Evolutionary conservation across 2,797 vertebrate species (phyloP).

Genomic region (Ceryle rudis): DNA sequence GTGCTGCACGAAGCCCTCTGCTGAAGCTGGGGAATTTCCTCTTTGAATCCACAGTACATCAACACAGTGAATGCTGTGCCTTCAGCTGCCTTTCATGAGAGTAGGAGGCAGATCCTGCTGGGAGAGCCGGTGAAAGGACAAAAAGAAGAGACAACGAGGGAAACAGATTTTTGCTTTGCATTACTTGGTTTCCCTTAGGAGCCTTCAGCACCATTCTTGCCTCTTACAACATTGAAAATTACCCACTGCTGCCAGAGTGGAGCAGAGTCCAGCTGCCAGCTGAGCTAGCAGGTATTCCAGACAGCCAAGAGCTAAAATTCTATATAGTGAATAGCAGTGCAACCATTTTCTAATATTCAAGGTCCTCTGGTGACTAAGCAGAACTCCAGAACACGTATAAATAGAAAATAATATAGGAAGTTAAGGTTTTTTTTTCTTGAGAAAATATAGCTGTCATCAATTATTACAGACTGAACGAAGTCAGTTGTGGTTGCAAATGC

Average conservation of each 20-base stretch:
- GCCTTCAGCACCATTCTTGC: background rate
- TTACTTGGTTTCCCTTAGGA: background rate
- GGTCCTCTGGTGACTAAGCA: background rate
- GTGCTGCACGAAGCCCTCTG: background rate
- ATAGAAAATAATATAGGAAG: background rate
- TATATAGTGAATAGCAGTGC: background rate
- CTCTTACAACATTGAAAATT: background rate
- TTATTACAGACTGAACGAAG: background rate
- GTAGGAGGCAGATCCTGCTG: background rate
- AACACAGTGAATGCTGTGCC: background rate
- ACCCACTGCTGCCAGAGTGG: background rate
- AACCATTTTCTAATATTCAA: background rate
- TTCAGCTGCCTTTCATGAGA: background rate
- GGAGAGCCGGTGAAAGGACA: background rate
- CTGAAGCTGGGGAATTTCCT: background rate
- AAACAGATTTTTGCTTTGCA: background rate
- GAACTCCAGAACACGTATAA: background rate
- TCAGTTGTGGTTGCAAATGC: background rate
- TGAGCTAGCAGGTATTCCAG: background rate
- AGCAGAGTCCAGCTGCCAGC: background rate
- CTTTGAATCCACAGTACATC: background rate
- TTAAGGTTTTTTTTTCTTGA: background rate
- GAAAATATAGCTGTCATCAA: background rate
- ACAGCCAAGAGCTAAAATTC: background rate
- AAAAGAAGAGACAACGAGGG: background rate